phyloP scores from a whole-genome alignment of 2,888 invertebrate species.

The Dorcus parallelipipedus region DNA sequence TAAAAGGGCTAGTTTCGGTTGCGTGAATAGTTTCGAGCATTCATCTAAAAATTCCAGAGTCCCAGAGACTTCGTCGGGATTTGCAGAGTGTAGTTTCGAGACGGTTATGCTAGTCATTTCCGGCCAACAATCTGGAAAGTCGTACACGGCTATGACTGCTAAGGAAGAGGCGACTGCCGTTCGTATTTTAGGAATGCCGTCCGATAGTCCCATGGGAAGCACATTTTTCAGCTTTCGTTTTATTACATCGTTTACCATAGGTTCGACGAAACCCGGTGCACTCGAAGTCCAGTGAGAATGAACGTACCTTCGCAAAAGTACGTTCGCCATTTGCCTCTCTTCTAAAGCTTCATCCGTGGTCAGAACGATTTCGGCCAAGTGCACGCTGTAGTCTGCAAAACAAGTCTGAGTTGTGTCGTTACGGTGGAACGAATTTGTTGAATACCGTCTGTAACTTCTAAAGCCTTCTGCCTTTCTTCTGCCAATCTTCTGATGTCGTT shows the following conservation, averaged over 20 bases:
- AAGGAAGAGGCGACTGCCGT: constrained; percentile 19
- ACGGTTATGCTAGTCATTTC: constrained; percentile 14
- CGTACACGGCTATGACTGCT: constrained; percentile 19
- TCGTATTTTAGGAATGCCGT: constrained; percentile 15
- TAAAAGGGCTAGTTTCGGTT: constrained; percentile 8
- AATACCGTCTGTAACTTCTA: constrained; percentile 37
- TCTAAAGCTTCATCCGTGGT: constrained; percentile 25
- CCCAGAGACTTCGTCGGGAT: constrained; percentile 17
- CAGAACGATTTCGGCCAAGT: constrained; percentile 23
- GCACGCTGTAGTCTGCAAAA: constrained; percentile 23
- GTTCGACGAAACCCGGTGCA: constrained; percentile 17
- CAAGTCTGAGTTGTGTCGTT: neutral
- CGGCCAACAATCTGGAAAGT: constrained; percentile 22
- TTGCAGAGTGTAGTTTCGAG: constrained; percentile 15
- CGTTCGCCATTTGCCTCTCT: constrained; percentile 25
- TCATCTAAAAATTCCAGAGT: constrained; percentile 21
- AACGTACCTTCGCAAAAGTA: constrained; percentile 23
- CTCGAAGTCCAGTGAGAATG: constrained; percentile 20
- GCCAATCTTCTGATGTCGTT: constrained; percentile 31
- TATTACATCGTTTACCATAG: constrained; percentile 16
- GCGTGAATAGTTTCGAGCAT: constrained; percentile 15
- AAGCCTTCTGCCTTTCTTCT: constrained; percentile 33
- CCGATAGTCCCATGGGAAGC: constrained; percentile 21
- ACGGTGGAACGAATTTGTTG: neutral
- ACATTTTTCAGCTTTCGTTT: constrained; percentile 20